Evolutionary conservation across 2,888 invertebrate genomes (phyloP).

Genomic region (Eutolmus rufibarbis): DNA sequence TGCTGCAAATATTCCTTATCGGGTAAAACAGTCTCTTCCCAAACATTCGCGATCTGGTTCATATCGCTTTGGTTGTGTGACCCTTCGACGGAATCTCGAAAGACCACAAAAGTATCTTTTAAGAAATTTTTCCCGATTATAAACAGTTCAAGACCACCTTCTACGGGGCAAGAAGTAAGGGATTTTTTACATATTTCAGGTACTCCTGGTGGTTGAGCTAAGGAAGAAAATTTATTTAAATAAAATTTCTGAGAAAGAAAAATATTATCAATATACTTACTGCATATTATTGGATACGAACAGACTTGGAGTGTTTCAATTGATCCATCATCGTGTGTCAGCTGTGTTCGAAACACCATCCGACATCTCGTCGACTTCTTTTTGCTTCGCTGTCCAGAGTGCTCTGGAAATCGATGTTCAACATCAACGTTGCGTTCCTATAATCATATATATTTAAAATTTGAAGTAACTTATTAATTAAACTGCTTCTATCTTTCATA

Average conservation of each 20-base stretch:
- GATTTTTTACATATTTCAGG: conserved; percentile 93
- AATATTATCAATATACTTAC: conserved; percentile 68
- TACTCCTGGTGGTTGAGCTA: conserved; percentile 90
- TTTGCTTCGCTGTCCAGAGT: conserved; percentile 80
- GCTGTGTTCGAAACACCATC: conserved; percentile 89
- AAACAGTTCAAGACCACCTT: conserved; percentile 84
- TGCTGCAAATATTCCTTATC: conserved; percentile 90
- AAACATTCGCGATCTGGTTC: conserved; percentile 65
- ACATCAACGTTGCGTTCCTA: conserved; percentile 94
- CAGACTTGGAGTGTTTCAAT: conserved; percentile 86
- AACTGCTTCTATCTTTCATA: conserved; percentile 49
- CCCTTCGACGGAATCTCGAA: conserved; percentile 64
- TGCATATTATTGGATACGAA: conserved; percentile 91
- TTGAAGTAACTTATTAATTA: not conserved
- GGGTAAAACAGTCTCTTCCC: conserved; percentile 84
- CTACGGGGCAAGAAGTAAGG: conserved; percentile 77
- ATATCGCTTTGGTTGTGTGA: conserved; percentile 59
- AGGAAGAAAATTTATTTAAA: conserved; percentile 11
- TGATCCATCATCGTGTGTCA: conserved; percentile 79
- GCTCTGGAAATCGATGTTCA: conserved; percentile 86
- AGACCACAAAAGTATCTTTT: conserved; percentile 86
- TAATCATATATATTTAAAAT: conserved; percentile 48
- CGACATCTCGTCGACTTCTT: conserved; percentile 95
- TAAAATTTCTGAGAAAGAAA: not conserved
- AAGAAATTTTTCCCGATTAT: conserved; percentile 91